Evolutionary conservation across 2,113 vertebrate genomes (phyloP), one percentile per base, ranked within the genome.

Genomic region (Panthera tigris): DNA sequence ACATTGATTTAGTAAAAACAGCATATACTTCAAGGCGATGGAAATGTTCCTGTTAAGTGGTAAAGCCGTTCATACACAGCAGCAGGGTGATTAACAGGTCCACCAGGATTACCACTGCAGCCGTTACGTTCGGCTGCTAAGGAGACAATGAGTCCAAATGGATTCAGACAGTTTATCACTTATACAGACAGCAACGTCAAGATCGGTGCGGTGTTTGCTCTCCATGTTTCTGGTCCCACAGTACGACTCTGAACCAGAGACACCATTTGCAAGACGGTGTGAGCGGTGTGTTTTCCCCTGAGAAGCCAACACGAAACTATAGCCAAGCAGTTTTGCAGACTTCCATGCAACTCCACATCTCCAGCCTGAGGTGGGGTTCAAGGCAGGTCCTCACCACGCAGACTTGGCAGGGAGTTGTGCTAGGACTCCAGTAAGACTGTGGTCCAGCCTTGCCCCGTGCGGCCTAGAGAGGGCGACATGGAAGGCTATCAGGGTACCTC

Each of bases 1-100:
- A 81, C 89, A 83, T 23, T 74, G 55, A 90, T 96, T 83, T 87
- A 97, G 92, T 94, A 63, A 96, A 93, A 83, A 78, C 7, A 82
- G 55, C 16, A 36, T 76, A 84, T 45, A 84, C 36, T 90, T 96
- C 13, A 76, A 91, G 71, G 79, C n/a, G 83, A 73, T 93, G 80
- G 57, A 73, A 94, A 81, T 95, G 87, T 65, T 63, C 8, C 23
- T 73, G 27, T 31, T 85, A 41, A 79, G 76, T 69, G 81, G 29
- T 45, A 91, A 82, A 74, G 65, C 21, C 65, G 36, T 80, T 74
- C 29, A 1, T 69, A 45, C 6, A 21, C 0, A 55, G 65, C 27
- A 92, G 29, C 57, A n/a, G n/a, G 31, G n/a, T 66, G 68, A 89
- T 86, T 36, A 83, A 68, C 23, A 78, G 82, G 66, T 5, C 23